Evolutionary conservation across 2,888 invertebrate species (phyloP), one percentile per base, ranked within the genome.

Genomic region (Nomada fabriciana): DNA sequence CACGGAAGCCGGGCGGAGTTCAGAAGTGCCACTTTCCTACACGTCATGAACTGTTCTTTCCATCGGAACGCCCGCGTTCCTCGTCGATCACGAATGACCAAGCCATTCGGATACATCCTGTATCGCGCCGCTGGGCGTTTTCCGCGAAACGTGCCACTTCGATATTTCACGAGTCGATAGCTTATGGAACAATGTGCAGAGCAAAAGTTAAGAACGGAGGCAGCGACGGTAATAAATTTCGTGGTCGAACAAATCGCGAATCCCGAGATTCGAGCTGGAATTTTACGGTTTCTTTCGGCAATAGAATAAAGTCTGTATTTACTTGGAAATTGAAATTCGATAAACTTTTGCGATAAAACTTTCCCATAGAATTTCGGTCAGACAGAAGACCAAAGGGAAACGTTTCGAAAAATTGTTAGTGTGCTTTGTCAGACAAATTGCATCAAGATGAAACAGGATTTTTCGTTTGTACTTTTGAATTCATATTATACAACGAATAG

Each of bases 1-100:
- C 64, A 53, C 67, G 63, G 67, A 47, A 80, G 70, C 76, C 71
- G 60, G 25, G 15, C 42, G 72, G 67, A 63, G 67, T 76, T 60
- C 59, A 7, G 43, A 71, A 63, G 80, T 47, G 64, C 23, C 52
- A 52, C 70, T 80, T 65, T 53, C 60, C 52, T 57, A 60, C 70
- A 50, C 64, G 43, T 36, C 59, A 25, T 43, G 25, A 13, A 15
- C 43, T 43, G 29, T 70, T 60, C 47, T 23, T 29, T 60, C 20
- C 42, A 7, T 23, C n/a, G 20, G 47, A 69, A 55, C 20, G n/a
- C 18, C 1, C 70, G 64, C 29, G 36, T 67, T 80, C 29, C 36
- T 43, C n/a, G 36, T 15, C 25, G 52, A 53, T 47, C 53, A 15
- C 43, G 13, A 65, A 20, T 5, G 43, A 71, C 13, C 50, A 11